Base-by-base conservation (phyloP, 2,888 invertebrate species). In the Melanophora roralis region DNA sequence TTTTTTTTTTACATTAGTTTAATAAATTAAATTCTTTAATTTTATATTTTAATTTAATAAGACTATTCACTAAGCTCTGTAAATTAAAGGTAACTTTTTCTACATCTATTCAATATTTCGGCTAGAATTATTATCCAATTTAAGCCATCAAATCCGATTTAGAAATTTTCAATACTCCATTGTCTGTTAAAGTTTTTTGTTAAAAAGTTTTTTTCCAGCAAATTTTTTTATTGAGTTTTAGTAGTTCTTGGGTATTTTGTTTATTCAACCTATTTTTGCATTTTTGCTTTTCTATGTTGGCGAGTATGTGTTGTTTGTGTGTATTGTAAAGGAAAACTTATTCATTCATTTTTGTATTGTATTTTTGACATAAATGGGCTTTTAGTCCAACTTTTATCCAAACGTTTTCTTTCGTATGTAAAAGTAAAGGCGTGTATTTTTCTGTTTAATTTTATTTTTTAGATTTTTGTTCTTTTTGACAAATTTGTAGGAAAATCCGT, bases 311-410 rank as follows among this genome's bases (percentile, higher is more conserved):
- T n/a, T n/a, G n/a, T n/a, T n/a, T 34, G 55, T 14, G 27, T 19
- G 14, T 40, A 27, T n/a, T 38, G 32, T 32, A 27, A 64, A 57
- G 40, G 14, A 38, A 19, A 73, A 55, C 14, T 64, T 53, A 62
- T 68, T 59, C 62, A 62, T 68, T 59, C 74, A 71, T 62, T 72
- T 74, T 76, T 49, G 55, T 69, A 82, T 82, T 81, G 81, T 76
- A 62, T 81, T 77, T n/a, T 81, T 73, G 81, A 78, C 75, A 79
- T 75, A 81, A 80, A 82, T 81, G 78, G 81, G 81, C 69, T 78
- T 78, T 82, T 81, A 78, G 77, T 67, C 68, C 80, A 76, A 76
- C 64, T 27, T 76, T 59, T 68, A 80, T 72, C 21, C 11, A 68
- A 27, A 60, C 43, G 51, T 53, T 69, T 60, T 49, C 59, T 59